Evolutionary conservation across 1,140 invertebrate genomes (phyloP), one percentile per base, ranked within the genome.

Genomic region (Adoxophyes honmai): DNA sequence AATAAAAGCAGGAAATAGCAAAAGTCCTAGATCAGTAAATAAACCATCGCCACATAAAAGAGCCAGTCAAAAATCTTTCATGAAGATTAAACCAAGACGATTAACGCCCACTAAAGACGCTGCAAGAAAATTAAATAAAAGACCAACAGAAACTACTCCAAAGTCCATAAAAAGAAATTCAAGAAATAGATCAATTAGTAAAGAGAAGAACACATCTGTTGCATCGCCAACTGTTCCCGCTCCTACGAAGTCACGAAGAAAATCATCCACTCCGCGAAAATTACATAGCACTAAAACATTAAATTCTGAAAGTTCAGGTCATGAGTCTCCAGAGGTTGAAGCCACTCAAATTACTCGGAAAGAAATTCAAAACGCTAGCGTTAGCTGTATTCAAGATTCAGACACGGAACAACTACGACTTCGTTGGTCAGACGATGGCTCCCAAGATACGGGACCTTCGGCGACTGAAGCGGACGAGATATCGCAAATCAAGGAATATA

Each of bases 201-300:
- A 82, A 64, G 75, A 80, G 5, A 74, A 63, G 54, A 57, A 44
- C 56, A 36, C 53, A 10, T 62, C 56, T 42, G 21, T 57, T n/a
- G 55, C 66, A 16, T 56, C 73, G 13, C 11, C 66, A 6, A 18
- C 55, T 34, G 35, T 33, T 34, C 38, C 63, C 9, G 67, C 61
- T n/a, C 79, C 78, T 2, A 77, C 79, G 4, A 88, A 88, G 64
- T 86, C 83, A 0, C 69, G 83, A 34, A 67, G 85, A 59, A 88
- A 88, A 66, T 88, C 85, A 10, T 82, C 85, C 1, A 86, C 83
- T 10, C 86, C 86, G 8, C 74, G 86, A 59, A 88, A 88, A 71
- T 54, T 88, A 8, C 70, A 84, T 51, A 80, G 81, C 57, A 81
- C 69, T 36, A 82, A 85, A 76, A 57, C 67, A 28, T 81, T 78